These are phyloP conservation scores for Lasioglossum morio DNA, from an alignment of 2,888 invertebrate species.

Conservation along the genomic window DNA sequence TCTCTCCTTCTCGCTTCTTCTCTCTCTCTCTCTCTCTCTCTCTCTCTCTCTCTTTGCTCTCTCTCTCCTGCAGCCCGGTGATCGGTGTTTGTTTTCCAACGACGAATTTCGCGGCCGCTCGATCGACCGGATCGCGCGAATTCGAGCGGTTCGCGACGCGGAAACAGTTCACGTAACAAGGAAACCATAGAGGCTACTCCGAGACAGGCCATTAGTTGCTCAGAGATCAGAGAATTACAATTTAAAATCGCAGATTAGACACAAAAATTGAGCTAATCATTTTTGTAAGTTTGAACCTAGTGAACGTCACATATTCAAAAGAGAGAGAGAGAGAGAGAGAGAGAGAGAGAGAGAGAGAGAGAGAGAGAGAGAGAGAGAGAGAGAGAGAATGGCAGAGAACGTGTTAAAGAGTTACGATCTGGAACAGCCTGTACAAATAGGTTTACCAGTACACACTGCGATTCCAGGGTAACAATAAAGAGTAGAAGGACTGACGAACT, in stretches of 20 bases:
- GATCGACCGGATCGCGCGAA: neutral
- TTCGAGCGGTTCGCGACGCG: constrained; percentile 8
- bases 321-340: no score
- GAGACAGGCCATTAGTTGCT: neutral
- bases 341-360: no score
- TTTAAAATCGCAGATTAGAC: neutral
- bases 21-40: neutral
- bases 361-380: no score
- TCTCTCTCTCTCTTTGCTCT: neutral
- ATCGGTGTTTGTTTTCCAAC: constrained; percentile 42
- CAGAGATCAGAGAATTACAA: neutral
- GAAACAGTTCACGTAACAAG: neutral
- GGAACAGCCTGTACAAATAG: no score
- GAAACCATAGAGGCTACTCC: neutral
- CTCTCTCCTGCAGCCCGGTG: neutral
- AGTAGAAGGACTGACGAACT: neutral
- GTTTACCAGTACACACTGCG: neutral
- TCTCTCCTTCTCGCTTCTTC: neutral
- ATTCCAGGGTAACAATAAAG: neutral
- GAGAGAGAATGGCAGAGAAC: neutral
- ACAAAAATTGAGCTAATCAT: neutral
- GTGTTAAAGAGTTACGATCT: neutral
- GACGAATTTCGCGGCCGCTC: constrained; percentile 40
- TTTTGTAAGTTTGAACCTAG: neutral
- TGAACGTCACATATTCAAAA: neutral